phyloP scores from a whole-genome alignment of 1,140 invertebrate species.

The Radopholus similis region DNA sequence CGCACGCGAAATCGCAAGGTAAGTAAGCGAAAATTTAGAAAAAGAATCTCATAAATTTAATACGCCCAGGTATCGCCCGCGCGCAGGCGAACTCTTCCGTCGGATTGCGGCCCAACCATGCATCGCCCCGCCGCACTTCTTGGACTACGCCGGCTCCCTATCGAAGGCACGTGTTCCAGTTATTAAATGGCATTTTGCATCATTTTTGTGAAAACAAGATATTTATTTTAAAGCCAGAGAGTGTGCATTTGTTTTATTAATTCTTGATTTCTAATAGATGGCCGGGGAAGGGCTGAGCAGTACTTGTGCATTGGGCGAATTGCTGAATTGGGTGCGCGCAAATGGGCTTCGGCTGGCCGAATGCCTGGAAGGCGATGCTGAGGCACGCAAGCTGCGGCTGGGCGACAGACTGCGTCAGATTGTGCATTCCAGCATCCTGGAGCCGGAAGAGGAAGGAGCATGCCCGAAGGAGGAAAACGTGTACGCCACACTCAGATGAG shows the following conservation, averaged over 20 bases:
- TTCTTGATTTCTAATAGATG: not conserved
- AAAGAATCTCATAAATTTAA: not conserved
- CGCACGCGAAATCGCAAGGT: slow-evolving; percentile 47
- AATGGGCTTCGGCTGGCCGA: slow-evolving; percentile 47
- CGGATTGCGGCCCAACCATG: slow-evolving; percentile 29
- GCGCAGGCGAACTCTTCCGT: slow-evolving; percentile 36
- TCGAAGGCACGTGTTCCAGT: slow-evolving; percentile 23
- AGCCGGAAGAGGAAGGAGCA: not conserved
- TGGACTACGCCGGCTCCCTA: slow-evolving; percentile 39
- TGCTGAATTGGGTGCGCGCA: slow-evolving; percentile 52
- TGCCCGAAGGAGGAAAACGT: slow-evolving; percentile 43
- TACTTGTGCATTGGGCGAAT: slow-evolving; percentile 41
- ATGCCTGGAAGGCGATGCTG: slow-evolving; percentile 32
- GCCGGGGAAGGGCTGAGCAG: slow-evolving; percentile 24
- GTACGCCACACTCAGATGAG: slow-evolving; percentile 45
- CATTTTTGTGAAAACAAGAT: not conserved
- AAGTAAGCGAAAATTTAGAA: not conserved
- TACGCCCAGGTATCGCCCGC: slow-evolving; percentile 34
- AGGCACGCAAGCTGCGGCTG: slow-evolving; percentile 37
- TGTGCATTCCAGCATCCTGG: slow-evolving; percentile 34
- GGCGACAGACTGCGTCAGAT: slow-evolving; percentile 41
- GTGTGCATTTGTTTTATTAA: not conserved
- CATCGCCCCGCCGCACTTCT: slow-evolving; percentile 41
- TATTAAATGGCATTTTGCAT: not conserved
- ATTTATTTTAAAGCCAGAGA: not conserved